Evolutionary conservation across 1,140 invertebrate species (phyloP).

Genomic region (Asobara japonica): DNA sequence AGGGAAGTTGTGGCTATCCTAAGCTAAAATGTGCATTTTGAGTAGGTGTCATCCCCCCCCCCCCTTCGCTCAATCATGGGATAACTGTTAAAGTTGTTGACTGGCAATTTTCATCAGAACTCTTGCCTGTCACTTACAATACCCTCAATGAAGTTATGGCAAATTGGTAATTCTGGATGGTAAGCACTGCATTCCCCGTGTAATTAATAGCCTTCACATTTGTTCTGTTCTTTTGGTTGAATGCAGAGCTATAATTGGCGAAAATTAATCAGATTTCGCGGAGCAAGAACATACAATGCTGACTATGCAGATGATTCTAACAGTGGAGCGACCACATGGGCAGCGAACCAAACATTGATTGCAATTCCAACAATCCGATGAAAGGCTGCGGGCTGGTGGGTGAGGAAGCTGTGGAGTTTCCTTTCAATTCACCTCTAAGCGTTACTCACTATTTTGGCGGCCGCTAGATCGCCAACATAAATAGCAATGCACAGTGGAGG

Average conservation of each 20-base stretch:
- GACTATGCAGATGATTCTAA: background rate
- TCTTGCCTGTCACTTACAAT: too few relatives aligned
- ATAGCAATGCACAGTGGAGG: background rate
- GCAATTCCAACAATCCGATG: background rate
- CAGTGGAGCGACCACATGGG: background rate
- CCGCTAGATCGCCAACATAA: background rate
- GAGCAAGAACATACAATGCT: background rate
- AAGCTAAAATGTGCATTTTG: too few relatives aligned
- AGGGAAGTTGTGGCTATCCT: too few relatives aligned
- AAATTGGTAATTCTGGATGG: too few relatives aligned
- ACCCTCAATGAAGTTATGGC: too few relatives aligned
- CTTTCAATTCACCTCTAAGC: background rate
- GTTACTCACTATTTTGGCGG: slow-evolving; percentile 18
- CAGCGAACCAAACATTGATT: background rate
- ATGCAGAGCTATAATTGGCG: background rate
- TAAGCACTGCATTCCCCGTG: too few relatives aligned
- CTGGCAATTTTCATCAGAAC: too few relatives aligned
- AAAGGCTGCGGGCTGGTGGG: background rate
- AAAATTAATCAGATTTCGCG: background rate
- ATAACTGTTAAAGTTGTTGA: too few relatives aligned
- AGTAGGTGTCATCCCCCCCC: too few relatives aligned
- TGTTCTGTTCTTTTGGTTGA: too few relatives aligned
- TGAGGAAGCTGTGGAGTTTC: background rate
- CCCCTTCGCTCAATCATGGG: too few relatives aligned
- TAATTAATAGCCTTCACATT: too few relatives aligned